Evolutionary conservation across 2,888 invertebrate genomes (phyloP), one percentile per base, ranked within the genome.

Genomic region (Tribolium freemani): DNA sequence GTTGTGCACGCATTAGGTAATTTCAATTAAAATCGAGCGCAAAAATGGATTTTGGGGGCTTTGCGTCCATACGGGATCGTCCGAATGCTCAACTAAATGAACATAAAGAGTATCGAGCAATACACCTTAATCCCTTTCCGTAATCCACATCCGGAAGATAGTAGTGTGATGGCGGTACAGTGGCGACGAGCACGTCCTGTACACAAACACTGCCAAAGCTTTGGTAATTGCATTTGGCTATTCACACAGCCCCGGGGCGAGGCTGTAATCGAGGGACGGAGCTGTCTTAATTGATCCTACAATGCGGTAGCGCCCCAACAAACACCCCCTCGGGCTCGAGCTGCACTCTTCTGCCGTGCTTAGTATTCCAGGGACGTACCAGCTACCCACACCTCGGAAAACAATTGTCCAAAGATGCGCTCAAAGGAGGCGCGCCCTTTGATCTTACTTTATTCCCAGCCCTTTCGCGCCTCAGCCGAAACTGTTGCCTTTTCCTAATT

Each of bases 221-320:
- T 77, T 78, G 71, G 82, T 83, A 83, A 83, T 83, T 83, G 82
- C 82, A 79, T 83, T 83, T 80, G 81, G 82, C 81, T 82, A 83
- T 83, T 83, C 82, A 80, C 82, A 82, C 81, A 82, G 77, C 78
- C 82, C 76, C 75, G 11, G 76, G 80, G 79, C 76, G 78, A 78
- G 73, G 76, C 78, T 76, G 79, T 77, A 82, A 81, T 81, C 80
- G 82, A 80, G 82, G 81, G 77, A 79, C 75, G 79, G 78, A 80
- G 81, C 81, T 80, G 82, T 81, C 83, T 83, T 83, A 83, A 83
- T 83, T 83, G 83, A 83, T 82, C 82, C 79, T 79, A 81, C 81
- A 81, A 80, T 79, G 82, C 79, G 82, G 82, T 78, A 77, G 75
- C 61, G 76, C 73, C 78, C 75, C 75, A 57, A 61, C 64, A 51